Conservation (phyloP, 2,797 vertebrate genomes). For the Gymnodraco acuticeps region DNA sequence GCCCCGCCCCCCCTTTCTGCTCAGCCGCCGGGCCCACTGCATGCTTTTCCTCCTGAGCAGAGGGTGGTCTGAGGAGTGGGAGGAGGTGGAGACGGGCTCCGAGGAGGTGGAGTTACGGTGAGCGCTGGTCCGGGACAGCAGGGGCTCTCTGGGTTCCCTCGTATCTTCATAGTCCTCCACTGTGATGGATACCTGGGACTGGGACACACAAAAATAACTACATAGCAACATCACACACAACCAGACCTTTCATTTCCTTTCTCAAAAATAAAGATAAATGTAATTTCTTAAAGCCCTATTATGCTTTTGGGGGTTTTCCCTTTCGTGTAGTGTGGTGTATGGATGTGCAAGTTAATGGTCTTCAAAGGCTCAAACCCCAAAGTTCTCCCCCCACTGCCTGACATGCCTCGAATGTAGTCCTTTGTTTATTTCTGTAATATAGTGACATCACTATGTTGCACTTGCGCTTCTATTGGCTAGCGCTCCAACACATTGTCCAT, state of each 20-base stretch:
- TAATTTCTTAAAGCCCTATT: no score
- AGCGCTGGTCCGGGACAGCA: conserved; percentile 78
- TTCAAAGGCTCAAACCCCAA: no score
- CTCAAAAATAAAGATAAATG: not conserved
- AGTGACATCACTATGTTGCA: no score
- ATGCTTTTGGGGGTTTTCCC: no score
- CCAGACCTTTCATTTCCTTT: conserved; percentile 9
- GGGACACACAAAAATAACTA: conserved; percentile 29
- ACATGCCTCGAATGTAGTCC: no score
- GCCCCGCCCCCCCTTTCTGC: conserved; percentile 86
- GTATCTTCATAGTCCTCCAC: conserved; percentile 90
- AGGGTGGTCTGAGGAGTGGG: conserved; percentile 86
- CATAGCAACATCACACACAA: not conserved
- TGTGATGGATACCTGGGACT: conserved; percentile 90
- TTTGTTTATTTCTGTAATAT: no score
- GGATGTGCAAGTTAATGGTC: no score
- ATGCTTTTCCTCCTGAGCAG: conserved; percentile 90
- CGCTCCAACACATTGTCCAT: no score
- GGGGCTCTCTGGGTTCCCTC: conserved; percentile 85
- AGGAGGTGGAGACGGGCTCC: conserved; percentile 83
- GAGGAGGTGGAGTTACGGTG: conserved; percentile 90
- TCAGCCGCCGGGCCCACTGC: conserved; percentile 90
- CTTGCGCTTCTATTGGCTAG: no score
- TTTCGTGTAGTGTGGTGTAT: no score
- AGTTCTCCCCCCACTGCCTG: no score